phyloP scores from a whole-genome alignment of 2,888 invertebrate species.

The Frankliniella fusca region DNA sequence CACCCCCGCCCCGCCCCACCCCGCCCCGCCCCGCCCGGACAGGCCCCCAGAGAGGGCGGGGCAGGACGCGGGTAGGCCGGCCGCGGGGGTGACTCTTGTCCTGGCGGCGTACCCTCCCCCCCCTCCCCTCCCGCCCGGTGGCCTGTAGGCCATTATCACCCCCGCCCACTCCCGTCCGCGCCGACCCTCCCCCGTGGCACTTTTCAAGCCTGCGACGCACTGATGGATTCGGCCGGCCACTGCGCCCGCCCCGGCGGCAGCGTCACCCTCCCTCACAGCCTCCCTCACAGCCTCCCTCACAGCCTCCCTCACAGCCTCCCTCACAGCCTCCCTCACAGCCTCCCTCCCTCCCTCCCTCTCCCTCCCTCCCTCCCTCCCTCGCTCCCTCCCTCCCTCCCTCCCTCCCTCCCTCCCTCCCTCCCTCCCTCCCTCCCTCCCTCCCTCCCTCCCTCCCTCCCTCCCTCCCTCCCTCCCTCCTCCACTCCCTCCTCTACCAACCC shows the following conservation, averaged over 20 bases:
- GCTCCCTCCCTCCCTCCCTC: background rate
- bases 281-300: too few species aligned
- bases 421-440: too few species aligned
- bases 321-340: too few species aligned
- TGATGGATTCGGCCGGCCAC: conserved; percentile 7
- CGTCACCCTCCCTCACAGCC: background rate
- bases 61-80: background rate
- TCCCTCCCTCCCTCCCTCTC: too few species aligned
- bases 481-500: too few species aligned
- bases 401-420: too few species aligned
- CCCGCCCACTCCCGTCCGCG: background rate
- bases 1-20: background rate
- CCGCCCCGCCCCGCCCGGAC: too few species aligned
- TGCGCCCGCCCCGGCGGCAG: background rate
- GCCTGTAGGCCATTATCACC: background rate
- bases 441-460: too few species aligned
- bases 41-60: background rate
- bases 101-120: background rate
- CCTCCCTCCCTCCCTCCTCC: too few species aligned
- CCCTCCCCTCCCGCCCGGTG: background rate
- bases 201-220: conserved; percentile 5
- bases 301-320: too few species aligned
- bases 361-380: too few species aligned
- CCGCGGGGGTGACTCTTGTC: background rate
- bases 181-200: conserved; percentile 11